These are phyloP conservation scores for Amblyjoppa fuscipennis DNA, from an alignment of 2,888 invertebrate species.

Conservation along the genomic window DNA sequence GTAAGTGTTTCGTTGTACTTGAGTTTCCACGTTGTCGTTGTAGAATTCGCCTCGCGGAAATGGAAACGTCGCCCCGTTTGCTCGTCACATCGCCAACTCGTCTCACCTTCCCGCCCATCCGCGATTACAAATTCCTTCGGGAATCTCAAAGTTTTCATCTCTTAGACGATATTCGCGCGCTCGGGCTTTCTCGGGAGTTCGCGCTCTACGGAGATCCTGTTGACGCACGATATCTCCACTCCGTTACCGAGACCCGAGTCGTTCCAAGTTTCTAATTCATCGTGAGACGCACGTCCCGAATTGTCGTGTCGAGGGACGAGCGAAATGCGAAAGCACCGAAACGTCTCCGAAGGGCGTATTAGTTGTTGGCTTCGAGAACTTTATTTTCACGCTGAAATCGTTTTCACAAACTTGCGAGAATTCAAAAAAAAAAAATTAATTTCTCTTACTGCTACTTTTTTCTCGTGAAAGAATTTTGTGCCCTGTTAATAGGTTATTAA, in stretches of 20 bases:
- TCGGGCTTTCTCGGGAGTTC: constrained; percentile 16
- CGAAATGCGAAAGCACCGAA: constrained; percentile 25
- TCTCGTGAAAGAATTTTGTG: not conserved
- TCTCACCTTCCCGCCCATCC: constrained; percentile 29
- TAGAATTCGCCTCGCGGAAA: constrained; percentile 53
- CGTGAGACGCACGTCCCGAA: constrained; percentile 62
- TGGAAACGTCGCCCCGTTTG: constrained; percentile 45
- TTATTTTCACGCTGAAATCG: not conserved
- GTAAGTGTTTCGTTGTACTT: constrained; percentile 30
- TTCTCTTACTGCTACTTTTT: not conserved
- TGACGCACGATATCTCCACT: constrained; percentile 66
- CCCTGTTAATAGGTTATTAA: too few species aligned
- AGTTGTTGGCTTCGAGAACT: not conserved
- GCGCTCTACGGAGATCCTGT: constrained; percentile 55
- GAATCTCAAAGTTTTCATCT: constrained; percentile 76
- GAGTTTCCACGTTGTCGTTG: constrained; percentile 36
- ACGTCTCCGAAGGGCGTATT: constrained; percentile 2
- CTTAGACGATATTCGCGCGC: constrained; percentile 58
- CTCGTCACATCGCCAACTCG: constrained; percentile 24
- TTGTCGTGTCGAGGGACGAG: constrained; percentile 57
- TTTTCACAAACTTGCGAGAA: not conserved
- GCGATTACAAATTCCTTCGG: constrained; percentile 75
- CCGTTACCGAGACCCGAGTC: constrained; percentile 50
- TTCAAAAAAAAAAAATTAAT: not conserved
- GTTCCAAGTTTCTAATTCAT: constrained; percentile 69